These are phyloP conservation scores for Epiblema foenella DNA, from an alignment of 2,888 invertebrate species.

Conservation along the genomic window DNA sequence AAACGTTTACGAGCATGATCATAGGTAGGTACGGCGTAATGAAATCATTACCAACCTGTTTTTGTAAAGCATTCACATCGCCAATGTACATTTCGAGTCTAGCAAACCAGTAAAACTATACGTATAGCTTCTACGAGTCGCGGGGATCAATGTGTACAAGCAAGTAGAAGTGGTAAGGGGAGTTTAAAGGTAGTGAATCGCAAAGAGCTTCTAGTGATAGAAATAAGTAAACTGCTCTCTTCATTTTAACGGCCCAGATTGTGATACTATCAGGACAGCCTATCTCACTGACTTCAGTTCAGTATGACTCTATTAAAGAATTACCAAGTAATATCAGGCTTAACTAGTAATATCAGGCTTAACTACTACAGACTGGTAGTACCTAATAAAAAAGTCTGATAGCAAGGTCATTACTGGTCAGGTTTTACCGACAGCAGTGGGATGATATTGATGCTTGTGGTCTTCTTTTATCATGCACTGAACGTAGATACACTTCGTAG, in stretches of 20 bases:
- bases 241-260: not conserved
- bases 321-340: not conserved
- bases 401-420: no score
- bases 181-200: not conserved
- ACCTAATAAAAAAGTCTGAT: no score
- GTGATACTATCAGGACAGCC: not conserved
- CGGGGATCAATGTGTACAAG: not conserved
- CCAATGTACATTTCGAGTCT: not conserved
- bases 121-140: not conserved
- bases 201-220: not conserved
- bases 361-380: no score
- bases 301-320: not conserved
- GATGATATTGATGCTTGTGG: no score
- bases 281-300: not conserved
- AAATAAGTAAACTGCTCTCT: not conserved
- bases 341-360: no score
- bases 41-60: constrained; percentile 12
- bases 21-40: no score
- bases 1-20: not conserved
- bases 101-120: not conserved
- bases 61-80: not conserved
- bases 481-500: no score
- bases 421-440: no score
- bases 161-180: not conserved
- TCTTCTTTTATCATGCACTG: no score